These are phyloP conservation scores for Phyllotis vaccarum DNA, from an alignment of 2,797 vertebrate genomes.

Conservation along the genomic window DNA sequence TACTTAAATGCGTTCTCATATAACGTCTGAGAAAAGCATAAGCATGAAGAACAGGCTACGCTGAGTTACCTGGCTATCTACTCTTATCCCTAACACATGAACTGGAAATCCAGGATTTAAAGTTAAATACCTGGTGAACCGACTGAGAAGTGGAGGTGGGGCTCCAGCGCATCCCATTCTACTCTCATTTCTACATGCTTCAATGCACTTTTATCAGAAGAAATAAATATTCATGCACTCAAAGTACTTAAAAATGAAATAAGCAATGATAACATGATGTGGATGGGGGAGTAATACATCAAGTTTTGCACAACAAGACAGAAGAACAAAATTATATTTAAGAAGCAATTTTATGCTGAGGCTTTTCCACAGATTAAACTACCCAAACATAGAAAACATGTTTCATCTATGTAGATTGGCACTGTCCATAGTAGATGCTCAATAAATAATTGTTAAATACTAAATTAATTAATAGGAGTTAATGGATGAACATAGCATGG, in stretches of 20 bases:
- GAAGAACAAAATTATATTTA: neutral
- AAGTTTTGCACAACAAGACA: neutral
- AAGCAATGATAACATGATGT: neutral
- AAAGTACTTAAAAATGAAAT: constrained; percentile 7
- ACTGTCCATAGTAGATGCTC: neutral
- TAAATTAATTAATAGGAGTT: neutral
- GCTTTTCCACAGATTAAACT: neutral
- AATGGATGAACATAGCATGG: neutral
- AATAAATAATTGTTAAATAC: neutral
- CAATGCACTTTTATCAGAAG: constrained; percentile 11
- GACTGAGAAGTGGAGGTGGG: neutral
- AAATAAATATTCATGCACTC: neutral
- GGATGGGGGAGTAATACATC: neutral
- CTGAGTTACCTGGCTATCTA: neutral
- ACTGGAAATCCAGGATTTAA: neutral
- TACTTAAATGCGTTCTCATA: neutral
- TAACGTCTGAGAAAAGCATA: neutral
- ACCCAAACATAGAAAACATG: no score
- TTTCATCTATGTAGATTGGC: neutral
- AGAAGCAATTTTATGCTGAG: neutral
- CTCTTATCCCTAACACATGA: constrained; percentile 22
- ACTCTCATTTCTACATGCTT: neutral
- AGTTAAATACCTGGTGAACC: neutral
- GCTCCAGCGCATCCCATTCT: neutral
- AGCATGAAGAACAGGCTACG: neutral